Evolutionary conservation across 2,113 vertebrate genomes (phyloP).

Genomic region (Rhinogobius similis): DNA sequence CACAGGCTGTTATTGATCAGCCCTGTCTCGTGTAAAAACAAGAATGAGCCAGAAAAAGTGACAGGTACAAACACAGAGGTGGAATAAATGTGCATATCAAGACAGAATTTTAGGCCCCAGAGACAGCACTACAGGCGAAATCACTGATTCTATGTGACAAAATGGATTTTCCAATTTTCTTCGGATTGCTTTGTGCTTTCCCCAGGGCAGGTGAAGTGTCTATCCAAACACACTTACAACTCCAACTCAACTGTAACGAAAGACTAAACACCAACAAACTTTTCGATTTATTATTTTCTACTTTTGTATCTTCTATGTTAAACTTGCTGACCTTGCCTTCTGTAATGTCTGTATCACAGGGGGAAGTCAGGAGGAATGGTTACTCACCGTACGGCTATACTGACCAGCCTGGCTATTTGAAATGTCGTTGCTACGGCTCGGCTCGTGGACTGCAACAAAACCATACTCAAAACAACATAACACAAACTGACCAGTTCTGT

Average conservation of each 20-base stretch:
- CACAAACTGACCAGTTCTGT: too few species aligned
- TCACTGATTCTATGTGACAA: conserved; percentile 65
- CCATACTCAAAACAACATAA: too few species aligned
- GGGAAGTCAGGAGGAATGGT: background rate
- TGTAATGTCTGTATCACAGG: conserved; percentile 12
- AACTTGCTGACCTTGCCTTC: conserved; percentile 23
- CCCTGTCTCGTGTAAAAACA: conserved; percentile 1
- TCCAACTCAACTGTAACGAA: conserved; percentile 30
- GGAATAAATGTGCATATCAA: conserved; percentile 68
- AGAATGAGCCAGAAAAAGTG: conserved; percentile 23
- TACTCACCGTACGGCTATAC: too few species aligned
- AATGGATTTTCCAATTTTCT: conserved; percentile 73
- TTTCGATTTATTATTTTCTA: background rate
- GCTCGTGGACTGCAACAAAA: too few species aligned
- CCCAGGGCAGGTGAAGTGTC: conserved; percentile 32
- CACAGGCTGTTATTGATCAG: conserved; percentile 49
- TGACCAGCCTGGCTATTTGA: too few species aligned
- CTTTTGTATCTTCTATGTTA: background rate
- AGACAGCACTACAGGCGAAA: conserved; percentile 50
- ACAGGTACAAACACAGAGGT: conserved; percentile 38
- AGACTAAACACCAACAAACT: conserved; percentile 17
- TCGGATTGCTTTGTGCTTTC: conserved; percentile 49
- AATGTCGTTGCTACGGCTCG: too few species aligned
- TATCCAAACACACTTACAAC: conserved; percentile 46
- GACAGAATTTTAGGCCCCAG: conserved; percentile 54